Percentiles rank a stretch among this genome's conserved stretches.
These are phyloP conservation scores for Tortricodes alternella DNA, from an alignment of 2,888 invertebrate genomes.

Conservation along the genomic window DNA sequence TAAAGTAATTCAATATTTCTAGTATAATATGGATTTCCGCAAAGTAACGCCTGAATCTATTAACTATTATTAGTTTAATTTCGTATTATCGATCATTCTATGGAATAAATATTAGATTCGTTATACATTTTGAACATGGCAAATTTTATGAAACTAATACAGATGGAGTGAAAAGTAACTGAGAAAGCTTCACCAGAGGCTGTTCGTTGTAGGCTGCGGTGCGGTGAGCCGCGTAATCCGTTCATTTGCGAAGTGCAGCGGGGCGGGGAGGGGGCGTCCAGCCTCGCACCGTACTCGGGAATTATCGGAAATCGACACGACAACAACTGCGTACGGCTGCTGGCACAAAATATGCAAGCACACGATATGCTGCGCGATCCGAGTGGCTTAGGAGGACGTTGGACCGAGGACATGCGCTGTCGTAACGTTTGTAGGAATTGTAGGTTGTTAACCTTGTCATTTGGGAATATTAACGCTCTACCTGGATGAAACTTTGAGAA, in stretches of 20 bases:
- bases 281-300: background rate
- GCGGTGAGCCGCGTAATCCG: constrained; percentile 5
- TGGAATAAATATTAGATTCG: too few relatives aligned
- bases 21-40: too few relatives aligned
- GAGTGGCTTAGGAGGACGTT: background rate
- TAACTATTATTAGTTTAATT: too few relatives aligned
- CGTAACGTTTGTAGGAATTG: background rate
- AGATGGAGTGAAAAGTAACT: background rate
- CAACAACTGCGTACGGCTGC: constrained; percentile 5
- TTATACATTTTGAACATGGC: too few relatives aligned
- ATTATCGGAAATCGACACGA: constrained; percentile 24
- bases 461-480: too few relatives aligned
- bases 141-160: too few relatives aligned
- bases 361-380: background rate
- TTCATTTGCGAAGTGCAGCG: constrained; percentile 27
- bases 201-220: background rate
- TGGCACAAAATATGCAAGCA: background rate
- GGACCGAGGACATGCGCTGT: background rate
- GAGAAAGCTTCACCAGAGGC: background rate
- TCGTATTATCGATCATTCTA: too few relatives aligned
- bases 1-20: too few relatives aligned
- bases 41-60: too few relatives aligned
- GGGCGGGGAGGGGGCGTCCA: background rate
- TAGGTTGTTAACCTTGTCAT: too few relatives aligned
- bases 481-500: too few relatives aligned